Conservation (phyloP, 1,140 invertebrate species). For the Chlorops oryzae region DNA sequence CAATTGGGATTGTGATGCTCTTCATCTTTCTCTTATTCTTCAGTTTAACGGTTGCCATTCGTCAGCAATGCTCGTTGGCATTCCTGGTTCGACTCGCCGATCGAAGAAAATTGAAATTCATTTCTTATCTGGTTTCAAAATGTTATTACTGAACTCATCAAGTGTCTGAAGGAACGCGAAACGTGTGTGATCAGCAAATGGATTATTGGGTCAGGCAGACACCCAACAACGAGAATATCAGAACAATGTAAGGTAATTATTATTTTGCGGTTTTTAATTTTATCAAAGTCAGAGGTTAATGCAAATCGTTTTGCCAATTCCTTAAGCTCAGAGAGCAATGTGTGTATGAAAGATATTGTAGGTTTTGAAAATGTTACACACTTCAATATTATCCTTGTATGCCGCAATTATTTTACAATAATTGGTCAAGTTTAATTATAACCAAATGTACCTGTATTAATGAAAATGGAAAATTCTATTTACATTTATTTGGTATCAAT, state of each 20-base stretch:
- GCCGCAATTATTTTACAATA: too few relatives aligned
- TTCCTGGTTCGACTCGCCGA: conserved; percentile 66
- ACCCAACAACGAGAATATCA: conserved; percentile 86
- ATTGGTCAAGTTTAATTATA: too few relatives aligned
- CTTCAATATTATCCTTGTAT: too few relatives aligned
- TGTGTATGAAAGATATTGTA: too few relatives aligned
- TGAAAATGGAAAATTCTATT: too few relatives aligned
- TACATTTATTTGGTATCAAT: too few relatives aligned
- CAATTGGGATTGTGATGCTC: conserved; percentile 58
- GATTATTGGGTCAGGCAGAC: conserved; percentile 54
- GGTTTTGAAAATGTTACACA: too few relatives aligned
- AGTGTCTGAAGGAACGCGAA: conserved; percentile 90
- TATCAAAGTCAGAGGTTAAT: conserved; percentile 94
- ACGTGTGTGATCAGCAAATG: conserved; percentile 75
- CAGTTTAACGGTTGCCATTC: conserved; percentile 84
- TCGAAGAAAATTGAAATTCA: conserved; percentile 83
- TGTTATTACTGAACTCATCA: conserved; percentile 92
- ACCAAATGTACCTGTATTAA: too few relatives aligned
- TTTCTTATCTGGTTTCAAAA: conserved; percentile 93
- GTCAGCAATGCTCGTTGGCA: conserved; percentile 77
- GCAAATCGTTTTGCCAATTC: conserved; percentile 96
- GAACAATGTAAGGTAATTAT: conserved; percentile 92
- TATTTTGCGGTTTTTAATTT: conserved; percentile 94
- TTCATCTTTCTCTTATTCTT: conserved; percentile 57
- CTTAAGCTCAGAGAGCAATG: conserved; percentile 49